Conservation (phyloP, 2,797 vertebrate genomes). For the Perodicticus potto region DNA sequence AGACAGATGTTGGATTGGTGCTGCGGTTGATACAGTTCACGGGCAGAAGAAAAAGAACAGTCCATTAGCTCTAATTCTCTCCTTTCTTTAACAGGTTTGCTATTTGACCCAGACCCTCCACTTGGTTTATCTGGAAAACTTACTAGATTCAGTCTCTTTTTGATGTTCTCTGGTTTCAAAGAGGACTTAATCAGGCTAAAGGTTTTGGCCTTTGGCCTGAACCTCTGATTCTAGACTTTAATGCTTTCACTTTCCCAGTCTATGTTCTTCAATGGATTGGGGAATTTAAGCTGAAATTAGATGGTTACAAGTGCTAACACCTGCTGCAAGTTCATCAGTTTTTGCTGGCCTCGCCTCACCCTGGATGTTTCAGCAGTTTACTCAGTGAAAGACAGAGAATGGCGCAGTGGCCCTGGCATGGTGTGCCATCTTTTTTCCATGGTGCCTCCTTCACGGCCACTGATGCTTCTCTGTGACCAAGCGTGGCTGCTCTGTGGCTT, state of each 20-base stretch:
- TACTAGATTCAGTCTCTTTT: constrained; percentile 33
- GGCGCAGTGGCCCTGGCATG: not conserved
- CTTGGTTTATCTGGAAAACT: constrained; percentile 54
- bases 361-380: not conserved
- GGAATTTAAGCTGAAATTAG: constrained; percentile 53
- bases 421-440: not conserved
- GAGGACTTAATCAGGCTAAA: constrained; percentile 53
- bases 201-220: constrained; percentile 40
- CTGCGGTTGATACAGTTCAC: not conserved
- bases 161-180: constrained; percentile 46
- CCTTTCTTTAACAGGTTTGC: constrained; percentile 55
- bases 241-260: not conserved
- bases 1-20: constrained; percentile 44
- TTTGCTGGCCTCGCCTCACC: not conserved
- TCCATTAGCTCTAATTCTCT: constrained; percentile 48
- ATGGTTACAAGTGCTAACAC: not conserved
- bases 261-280: not conserved
- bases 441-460: not conserved
- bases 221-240: constrained; percentile 53
- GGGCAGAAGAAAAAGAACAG: constrained; percentile 16
- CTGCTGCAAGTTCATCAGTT: constrained; percentile 61
- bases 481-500: not conserved
- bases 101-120: constrained; percentile 62
- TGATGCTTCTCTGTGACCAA: not conserved
- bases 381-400: constrained; percentile 1